Percentiles rank a stretch among this genome's conserved stretches.
phyloP scores from a whole-genome alignment of 2,888 invertebrate genomes.

The Acanthoscelides obtectus region DNA sequence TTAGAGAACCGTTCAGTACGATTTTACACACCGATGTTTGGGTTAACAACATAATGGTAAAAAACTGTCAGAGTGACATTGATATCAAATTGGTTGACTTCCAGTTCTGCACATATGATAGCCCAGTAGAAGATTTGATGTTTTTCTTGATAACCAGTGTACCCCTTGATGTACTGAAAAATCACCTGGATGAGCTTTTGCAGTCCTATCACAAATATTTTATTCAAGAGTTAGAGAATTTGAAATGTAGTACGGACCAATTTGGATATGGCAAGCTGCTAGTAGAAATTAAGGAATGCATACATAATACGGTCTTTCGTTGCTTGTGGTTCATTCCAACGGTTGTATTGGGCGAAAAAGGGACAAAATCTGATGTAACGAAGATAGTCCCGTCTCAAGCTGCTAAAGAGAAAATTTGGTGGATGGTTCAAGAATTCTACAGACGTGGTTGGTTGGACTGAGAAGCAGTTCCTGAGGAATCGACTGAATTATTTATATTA shows the following conservation, averaged over 20 bases:
- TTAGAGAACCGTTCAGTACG: constrained; percentile 48
- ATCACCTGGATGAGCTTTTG: background rate
- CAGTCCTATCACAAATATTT: background rate
- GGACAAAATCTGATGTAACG: background rate
- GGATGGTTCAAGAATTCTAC: background rate
- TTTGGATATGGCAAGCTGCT: background rate
- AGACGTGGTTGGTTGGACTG: background rate
- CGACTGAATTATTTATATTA: too few relatives aligned
- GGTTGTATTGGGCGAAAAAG: background rate
- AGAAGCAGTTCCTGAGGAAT: too few relatives aligned
- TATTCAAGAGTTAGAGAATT: background rate
- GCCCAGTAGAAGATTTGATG: constrained; percentile 28
- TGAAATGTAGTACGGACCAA: background rate
- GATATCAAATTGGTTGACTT: constrained; percentile 33
- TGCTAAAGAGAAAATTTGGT: background rate
- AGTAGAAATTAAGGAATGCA: background rate
- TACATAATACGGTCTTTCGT: background rate
- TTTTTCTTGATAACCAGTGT: constrained; percentile 32
- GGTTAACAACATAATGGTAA: constrained; percentile 56
- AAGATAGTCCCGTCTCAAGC: background rate
- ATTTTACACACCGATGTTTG: constrained; percentile 55
- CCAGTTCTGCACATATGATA: constrained; percentile 27
- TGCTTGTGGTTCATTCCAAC: background rate
- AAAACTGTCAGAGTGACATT: constrained; percentile 22
- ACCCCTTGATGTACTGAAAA: background rate